Evolutionary conservation across 2,797 vertebrate species (phyloP), one percentile per base, ranked within the genome.

Genomic region (Apodemus agrarius): DNA sequence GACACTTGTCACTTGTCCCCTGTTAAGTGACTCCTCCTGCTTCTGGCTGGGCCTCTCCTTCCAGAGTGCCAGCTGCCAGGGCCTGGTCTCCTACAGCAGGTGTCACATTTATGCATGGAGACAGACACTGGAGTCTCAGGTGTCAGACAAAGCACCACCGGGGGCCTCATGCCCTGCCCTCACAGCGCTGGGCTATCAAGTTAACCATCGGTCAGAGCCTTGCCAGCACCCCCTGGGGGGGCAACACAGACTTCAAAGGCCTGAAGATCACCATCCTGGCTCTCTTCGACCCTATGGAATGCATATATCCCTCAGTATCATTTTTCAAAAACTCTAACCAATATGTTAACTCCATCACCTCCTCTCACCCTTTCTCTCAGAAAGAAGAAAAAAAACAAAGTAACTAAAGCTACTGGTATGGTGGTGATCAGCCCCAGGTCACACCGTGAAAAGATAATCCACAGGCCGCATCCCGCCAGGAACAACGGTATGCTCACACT

Each of bases 91-190:
- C 86, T 67, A 43, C n/a, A 94, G 86, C 97, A 96, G 97, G 96
- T 97, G 94, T 97, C 96, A 95, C 85, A 52, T 93, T 94, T 93
- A 93, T 93, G 90, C 93, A 88, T 83, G 90, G 92, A 97, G 97
- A 96, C 94, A 96, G 97, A 97, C 80, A 90, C 93, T 79, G 61
- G 0, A 4, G 96, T 97, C 96, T 97, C 97, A 94, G 96, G 96
- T 97, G 89, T 96, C 97, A 97, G 90, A 89, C 59, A 76, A 90
- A 94, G 76, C 88, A 69, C 81, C 86, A 43, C 78, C n/a, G 16
- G 24, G 85, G 93, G 93, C 87, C 92, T 94, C 93, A 83, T 69
- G 69, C 94, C 94, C 88, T 93, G 92, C 95, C 88, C 90, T 94
- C 93, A 81, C 93, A 92, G 89, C 88, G 85, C 94, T 69, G 90